These are phyloP conservation scores for Elysia chlorotica DNA, from an alignment of 1,140 invertebrate species.

Conservation along the genomic window DNA sequence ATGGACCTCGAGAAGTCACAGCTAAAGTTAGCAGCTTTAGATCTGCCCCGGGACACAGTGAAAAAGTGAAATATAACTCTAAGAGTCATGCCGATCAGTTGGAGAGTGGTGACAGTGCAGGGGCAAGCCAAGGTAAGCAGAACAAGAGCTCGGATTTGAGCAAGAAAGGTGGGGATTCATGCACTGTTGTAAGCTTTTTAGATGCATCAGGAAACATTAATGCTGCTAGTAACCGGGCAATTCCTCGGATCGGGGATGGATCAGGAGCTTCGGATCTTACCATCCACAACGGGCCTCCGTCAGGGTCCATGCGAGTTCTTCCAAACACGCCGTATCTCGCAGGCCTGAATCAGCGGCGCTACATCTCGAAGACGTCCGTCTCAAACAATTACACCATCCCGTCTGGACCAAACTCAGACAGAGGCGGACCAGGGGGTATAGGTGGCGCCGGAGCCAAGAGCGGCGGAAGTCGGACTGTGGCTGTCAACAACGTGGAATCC, in stretches of 20 bases:
- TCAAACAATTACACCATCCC: conserved; percentile 48
- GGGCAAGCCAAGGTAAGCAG: too few relatives aligned
- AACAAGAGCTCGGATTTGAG: not conserved
- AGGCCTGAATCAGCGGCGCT: conserved; percentile 28
- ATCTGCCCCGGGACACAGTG: not conserved
- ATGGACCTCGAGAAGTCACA: not conserved
- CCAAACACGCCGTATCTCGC: conserved; percentile 18
- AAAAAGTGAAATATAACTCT: not conserved
- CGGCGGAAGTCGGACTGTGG: conserved; percentile 25
- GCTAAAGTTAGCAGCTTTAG: conserved; percentile 14
- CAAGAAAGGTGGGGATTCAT: not conserved
- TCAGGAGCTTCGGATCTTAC: too few relatives aligned
- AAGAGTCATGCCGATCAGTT: too few relatives aligned
- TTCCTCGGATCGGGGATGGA: not conserved
- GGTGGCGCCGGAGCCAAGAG: too few relatives aligned
- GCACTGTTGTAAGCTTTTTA: not conserved
- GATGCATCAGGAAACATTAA: not conserved
- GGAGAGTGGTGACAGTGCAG: too few relatives aligned
- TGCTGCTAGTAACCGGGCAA: not conserved
- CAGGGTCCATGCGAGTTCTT: conserved; percentile 11
- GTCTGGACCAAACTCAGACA: not conserved
- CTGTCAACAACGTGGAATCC: conserved; percentile 49
- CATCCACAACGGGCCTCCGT: conserved; percentile 8
- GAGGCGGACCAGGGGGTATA: conserved; percentile 11
- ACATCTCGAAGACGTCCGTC: conserved; percentile 48